Evolutionary conservation across 2,797 vertebrate species (phyloP).

Genomic region (Anisognathus igniventris): DNA sequence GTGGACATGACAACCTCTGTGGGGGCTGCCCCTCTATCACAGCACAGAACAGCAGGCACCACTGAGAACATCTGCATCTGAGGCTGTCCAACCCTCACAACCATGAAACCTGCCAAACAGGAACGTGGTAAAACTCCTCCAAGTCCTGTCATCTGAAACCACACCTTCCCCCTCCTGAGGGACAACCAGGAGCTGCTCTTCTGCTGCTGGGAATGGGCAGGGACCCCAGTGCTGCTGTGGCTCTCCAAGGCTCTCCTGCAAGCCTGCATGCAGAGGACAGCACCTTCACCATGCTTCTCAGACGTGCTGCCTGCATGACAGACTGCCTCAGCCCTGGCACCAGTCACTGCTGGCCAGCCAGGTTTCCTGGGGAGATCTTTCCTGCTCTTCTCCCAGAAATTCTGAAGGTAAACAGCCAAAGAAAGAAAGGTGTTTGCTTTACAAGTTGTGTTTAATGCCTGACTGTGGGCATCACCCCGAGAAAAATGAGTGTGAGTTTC

Average conservation of each 20-base stretch:
- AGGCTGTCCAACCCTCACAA: neutral
- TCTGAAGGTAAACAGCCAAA: neutral
- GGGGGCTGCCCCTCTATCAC: neutral
- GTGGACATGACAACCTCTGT: neutral
- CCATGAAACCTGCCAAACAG: neutral
- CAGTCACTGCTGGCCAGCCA: neutral
- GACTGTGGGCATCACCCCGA: rapidly evolving
- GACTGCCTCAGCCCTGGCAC: neutral
- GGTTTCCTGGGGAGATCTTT: neutral
- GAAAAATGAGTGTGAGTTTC: neutral
- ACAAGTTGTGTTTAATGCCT: neutral
- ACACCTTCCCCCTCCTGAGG: neutral
- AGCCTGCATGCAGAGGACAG: neutral
- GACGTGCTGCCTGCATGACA: rapidly evolving
- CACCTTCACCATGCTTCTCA: neutral
- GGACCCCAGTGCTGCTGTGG: neutral
- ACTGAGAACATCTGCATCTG: neutral
- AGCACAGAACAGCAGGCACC: neutral
- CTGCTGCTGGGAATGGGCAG: neutral
- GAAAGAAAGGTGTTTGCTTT: neutral
- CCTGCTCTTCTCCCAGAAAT: neutral
- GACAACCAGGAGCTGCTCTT: neutral
- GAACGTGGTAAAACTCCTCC: neutral
- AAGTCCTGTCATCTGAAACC: neutral
- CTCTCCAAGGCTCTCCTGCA: neutral